phyloP scores from a whole-genome alignment of 2,888 invertebrate genomes.

The Lamellibrachia satsuma region DNA sequence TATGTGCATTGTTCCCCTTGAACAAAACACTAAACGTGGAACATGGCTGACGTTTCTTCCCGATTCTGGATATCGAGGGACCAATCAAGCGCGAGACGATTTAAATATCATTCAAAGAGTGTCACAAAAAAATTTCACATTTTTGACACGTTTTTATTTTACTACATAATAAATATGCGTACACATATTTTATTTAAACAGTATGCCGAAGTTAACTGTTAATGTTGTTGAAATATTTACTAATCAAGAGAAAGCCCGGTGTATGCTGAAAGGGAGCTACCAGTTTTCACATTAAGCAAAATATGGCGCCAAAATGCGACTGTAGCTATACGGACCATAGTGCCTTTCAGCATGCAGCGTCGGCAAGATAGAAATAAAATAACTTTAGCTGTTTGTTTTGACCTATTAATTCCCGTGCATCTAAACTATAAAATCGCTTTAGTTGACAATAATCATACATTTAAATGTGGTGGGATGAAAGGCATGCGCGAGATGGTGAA shows the following conservation, averaged over 20 bases:
- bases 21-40: background rate
- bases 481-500: too few relatives aligned
- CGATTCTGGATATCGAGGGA: background rate
- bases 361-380: background rate
- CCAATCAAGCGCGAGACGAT: background rate
- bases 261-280: background rate
- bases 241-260: background rate
- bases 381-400: background rate
- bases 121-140: background rate
- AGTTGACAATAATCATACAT: background rate
- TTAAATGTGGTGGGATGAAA: too few relatives aligned
- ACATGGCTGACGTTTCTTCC: conserved; percentile 17
- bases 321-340: background rate
- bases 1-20: background rate
- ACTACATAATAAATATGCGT: background rate
- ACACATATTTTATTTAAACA: background rate
- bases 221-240: background rate
- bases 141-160: background rate
- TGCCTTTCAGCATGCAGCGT: background rate
- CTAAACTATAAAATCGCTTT: background rate
- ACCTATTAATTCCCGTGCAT: background rate
- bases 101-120: background rate
- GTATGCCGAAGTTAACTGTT: background rate
- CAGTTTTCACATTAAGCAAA: background rate
- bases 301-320: background rate